Evolutionary conservation across 1,140 invertebrate species (phyloP).

Genomic region (Bombus affinis): DNA sequence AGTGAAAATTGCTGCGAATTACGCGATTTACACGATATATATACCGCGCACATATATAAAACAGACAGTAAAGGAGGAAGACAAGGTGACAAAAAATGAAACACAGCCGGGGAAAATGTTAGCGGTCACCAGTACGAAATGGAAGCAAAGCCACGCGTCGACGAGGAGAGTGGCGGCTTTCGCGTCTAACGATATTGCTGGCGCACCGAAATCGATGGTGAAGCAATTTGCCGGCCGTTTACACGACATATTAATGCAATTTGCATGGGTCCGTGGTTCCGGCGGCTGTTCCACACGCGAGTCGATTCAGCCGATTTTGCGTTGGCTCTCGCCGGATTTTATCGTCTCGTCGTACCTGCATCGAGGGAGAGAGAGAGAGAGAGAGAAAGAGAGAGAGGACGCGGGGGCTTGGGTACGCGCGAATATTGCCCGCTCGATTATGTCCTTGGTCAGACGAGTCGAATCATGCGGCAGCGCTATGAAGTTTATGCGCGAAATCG

Average conservation of each 20-base stretch:
- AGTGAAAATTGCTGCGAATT: background rate
- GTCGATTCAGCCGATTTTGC: constrained; percentile 61
- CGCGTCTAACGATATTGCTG: constrained; percentile 55
- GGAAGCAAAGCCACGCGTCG: constrained; percentile 14
- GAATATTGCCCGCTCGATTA: no score
- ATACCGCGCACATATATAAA: background rate
- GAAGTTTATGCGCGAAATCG: constrained; percentile 12
- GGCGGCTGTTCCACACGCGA: constrained; percentile 38
- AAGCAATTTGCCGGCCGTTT: constrained; percentile 73
- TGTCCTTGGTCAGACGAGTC: no score
- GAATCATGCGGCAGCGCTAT: no score
- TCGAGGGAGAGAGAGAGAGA: no score
- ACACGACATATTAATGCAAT: constrained; percentile 74
- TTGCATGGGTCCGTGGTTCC: constrained; percentile 67
- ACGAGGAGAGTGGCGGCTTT: constrained; percentile 30
- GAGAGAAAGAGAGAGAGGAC: no score
- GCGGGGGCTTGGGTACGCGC: no score
- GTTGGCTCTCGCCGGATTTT: constrained; percentile 38
- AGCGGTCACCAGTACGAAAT: background rate
- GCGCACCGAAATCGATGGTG: constrained; percentile 70
- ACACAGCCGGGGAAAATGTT: background rate
- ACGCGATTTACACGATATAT: background rate
- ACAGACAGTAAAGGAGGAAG: background rate
- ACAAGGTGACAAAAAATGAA: background rate
- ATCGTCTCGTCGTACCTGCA: constrained; percentile 21